Percentiles rank a stretch among this genome's conserved stretches.
Conservation (phyloP, 1,140 invertebrate species). For the Harlomillsia oculata region DNA sequence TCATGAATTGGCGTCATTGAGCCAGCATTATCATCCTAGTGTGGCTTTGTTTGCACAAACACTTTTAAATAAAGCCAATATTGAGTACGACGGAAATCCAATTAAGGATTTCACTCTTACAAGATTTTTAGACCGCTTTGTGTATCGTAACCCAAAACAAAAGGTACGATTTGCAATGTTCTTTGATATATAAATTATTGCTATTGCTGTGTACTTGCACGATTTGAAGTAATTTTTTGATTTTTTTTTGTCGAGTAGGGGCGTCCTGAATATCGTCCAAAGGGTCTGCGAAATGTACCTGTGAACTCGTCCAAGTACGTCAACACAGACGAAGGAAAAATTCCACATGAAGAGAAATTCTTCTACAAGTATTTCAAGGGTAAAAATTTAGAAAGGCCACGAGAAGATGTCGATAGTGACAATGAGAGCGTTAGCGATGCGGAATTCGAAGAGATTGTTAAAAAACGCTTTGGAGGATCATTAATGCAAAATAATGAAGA, state of each 20-base stretch:
- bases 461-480: slow-evolving; percentile 37
- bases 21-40: slow-evolving; percentile 79
- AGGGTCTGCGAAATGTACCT: slow-evolving; percentile 51
- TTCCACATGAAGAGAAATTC: slow-evolving; percentile 74
- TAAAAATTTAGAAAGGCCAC: too few relatives aligned
- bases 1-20: slow-evolving; percentile 61
- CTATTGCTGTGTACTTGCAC: neutral
- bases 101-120: slow-evolving; percentile 81
- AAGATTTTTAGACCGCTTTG: slow-evolving; percentile 85
- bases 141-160: slow-evolving; percentile 90
- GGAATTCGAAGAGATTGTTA: too few relatives aligned
- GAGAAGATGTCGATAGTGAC: too few relatives aligned
- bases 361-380: slow-evolving; percentile 64
- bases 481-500: slow-evolving; percentile 38
- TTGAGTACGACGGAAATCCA: slow-evolving; percentile 84
- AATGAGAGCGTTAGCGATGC: too few relatives aligned
- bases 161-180: slow-evolving; percentile 29
- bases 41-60: slow-evolving; percentile 76
- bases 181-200: neutral
- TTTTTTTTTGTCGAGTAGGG: slow-evolving; percentile 28
- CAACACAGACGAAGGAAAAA: slow-evolving; percentile 53
- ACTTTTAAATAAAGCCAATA: slow-evolving; percentile 60
- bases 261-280: slow-evolving; percentile 41
- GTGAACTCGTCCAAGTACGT: slow-evolving; percentile 61
- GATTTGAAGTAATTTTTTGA: neutral